These are phyloP conservation scores for Phoenicopterus ruber DNA, from an alignment of 2,113 vertebrate species.

Conservation along the genomic window DNA sequence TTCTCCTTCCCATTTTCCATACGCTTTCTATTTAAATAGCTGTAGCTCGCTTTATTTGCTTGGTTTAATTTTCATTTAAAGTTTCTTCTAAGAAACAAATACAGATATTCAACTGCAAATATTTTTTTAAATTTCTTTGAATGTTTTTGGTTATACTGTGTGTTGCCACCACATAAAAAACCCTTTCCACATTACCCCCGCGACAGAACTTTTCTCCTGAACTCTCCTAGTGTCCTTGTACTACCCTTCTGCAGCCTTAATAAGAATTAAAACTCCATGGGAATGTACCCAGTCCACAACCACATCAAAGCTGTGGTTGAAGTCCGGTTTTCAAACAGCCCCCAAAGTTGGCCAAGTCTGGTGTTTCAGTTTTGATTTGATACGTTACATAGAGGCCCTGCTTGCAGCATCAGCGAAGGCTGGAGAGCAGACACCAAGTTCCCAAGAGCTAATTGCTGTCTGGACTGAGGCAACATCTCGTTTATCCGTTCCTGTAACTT, in stretches of 20 bases:
- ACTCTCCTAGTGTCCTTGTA: not conserved
- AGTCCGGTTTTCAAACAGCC: not conserved
- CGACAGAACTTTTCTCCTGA: not conserved
- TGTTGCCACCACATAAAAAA: not conserved
- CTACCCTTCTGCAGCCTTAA: not conserved
- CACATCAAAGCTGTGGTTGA: conserved; percentile 17
- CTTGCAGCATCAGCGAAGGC: not conserved
- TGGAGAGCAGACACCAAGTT: not conserved
- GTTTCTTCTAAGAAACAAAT: not conserved
- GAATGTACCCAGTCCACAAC: not conserved
- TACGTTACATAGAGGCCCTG: not conserved
- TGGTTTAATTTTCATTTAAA: not conserved
- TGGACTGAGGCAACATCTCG: not conserved
- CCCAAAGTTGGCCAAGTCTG: not conserved
- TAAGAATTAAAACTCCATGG: not conserved
- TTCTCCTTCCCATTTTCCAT: accelerated
- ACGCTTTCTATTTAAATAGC: not conserved
- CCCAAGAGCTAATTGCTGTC: not conserved
- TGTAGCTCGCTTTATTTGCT: not conserved
- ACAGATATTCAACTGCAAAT: not conserved
- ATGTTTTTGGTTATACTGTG: not conserved
- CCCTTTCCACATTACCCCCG: not conserved
- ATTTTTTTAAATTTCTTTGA: not conserved
- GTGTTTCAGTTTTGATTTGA: not conserved
- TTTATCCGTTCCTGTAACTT: not conserved